phyloP scores from a whole-genome alignment of 1,140 invertebrate species.

The Aphidius gifuensis region DNA sequence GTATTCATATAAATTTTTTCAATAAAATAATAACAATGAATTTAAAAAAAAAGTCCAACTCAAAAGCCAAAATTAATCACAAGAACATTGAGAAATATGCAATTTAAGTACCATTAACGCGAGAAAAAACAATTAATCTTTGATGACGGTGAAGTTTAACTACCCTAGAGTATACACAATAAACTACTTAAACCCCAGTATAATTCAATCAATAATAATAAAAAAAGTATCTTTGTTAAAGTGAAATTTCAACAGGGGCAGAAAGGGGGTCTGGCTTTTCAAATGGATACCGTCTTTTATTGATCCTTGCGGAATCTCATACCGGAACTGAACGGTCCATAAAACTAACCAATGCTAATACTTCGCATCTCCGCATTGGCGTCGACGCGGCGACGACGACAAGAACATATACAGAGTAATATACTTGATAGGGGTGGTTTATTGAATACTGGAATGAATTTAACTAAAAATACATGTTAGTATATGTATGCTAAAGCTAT shows the following conservation, averaged over 20 bases:
- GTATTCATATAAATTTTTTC: too few relatives aligned
- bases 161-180: background rate
- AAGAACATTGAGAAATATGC: conserved; percentile 5
- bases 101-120: too few relatives aligned
- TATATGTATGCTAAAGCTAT: background rate
- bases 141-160: background rate
- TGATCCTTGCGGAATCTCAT: conserved; percentile 43
- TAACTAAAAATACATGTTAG: conserved; percentile 1
- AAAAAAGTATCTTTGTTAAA: background rate
- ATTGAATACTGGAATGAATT: conserved; percentile 8
- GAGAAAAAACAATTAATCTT: conserved; percentile 2
- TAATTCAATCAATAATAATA: conserved; percentile 3
- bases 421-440: background rate
- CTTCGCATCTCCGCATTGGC: conserved; percentile 51
- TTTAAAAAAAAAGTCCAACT: background rate
- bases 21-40: background rate
- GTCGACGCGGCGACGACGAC: conserved; percentile 32
- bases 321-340: conserved; percentile 56
- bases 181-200: conserved; percentile 11
- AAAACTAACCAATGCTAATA: conserved; percentile 59
- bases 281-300: conserved; percentile 45
- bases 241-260: conserved; percentile 4
- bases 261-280: conserved; percentile 27
- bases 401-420: too few relatives aligned
- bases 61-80: conserved; percentile 6